Percentiles rank a stretch among this genome's conserved stretches.
phyloP scores from a whole-genome alignment of 2,113 vertebrate genomes.

The Thalassoma bifasciatum region DNA sequence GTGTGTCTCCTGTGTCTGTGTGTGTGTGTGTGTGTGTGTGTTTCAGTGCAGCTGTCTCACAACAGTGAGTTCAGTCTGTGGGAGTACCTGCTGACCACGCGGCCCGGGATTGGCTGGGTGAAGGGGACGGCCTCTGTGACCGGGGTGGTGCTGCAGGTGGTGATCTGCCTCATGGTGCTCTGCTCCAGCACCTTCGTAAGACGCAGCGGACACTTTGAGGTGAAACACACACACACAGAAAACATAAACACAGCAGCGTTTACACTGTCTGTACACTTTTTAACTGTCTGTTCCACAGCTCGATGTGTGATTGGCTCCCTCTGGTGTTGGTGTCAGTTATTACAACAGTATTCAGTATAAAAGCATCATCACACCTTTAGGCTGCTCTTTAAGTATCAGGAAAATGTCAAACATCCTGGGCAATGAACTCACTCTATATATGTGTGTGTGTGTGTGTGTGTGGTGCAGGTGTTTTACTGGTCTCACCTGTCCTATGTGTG shows the following conservation, averaged over 20 bases:
- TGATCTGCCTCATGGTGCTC: slow-evolving; percentile 83
- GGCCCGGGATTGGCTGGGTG: slow-evolving; percentile 86
- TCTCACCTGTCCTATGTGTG: slow-evolving; percentile 89
- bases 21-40: slow-evolving; percentile 3
- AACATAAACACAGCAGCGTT: too few relatives aligned
- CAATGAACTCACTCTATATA: too few relatives aligned
- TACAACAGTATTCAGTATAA: background rate
- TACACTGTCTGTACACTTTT: too few relatives aligned
- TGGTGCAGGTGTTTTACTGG: slow-evolving; percentile 91
- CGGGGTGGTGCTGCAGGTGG: slow-evolving; percentile 81
- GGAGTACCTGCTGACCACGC: slow-evolving; percentile 86
- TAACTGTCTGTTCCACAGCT: too few relatives aligned
- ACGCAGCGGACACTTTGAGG: slow-evolving; percentile 90
- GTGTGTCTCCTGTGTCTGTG: background rate
- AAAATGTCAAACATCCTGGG: too few relatives aligned
- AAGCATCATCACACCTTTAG: too few relatives aligned
- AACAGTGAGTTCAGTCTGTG: slow-evolving; percentile 68
- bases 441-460: background rate
- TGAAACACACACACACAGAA: slow-evolving; percentile 41
- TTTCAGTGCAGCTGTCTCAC: slow-evolving; percentile 73
- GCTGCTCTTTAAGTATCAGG: too few relatives aligned
- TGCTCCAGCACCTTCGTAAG: slow-evolving; percentile 89
- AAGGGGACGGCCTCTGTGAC: slow-evolving; percentile 81
- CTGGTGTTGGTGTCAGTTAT: background rate
- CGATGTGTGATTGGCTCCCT: background rate